phyloP scores from a whole-genome alignment of 2,888 invertebrate genomes.

The Stenchaetothrips biformis region DNA sequence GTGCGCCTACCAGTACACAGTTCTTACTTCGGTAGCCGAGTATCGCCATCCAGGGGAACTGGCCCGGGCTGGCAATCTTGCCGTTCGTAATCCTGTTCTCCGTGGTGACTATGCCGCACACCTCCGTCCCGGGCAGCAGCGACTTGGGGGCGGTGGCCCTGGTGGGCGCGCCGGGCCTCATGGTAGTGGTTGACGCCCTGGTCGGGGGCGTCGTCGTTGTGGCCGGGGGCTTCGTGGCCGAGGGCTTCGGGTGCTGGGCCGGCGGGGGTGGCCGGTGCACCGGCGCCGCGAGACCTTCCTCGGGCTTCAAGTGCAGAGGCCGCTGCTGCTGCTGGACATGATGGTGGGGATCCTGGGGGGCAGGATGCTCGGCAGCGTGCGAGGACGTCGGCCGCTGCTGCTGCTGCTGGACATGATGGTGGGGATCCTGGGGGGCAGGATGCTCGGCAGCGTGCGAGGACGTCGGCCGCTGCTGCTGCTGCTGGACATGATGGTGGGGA shows the following conservation, averaged over 20 bases:
- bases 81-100: constrained; percentile 33
- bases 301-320: not conserved
- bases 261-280: not conserved
- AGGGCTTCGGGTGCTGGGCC: not conserved
- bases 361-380: not conserved
- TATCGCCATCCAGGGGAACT: constrained; percentile 38
- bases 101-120: constrained; percentile 31
- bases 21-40: constrained; percentile 34
- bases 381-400: not conserved
- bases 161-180: not conserved
- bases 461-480: not conserved
- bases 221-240: not conserved
- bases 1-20: too few species aligned
- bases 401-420: not conserved
- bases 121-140: constrained; percentile 24
- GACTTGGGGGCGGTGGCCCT: not conserved
- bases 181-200: not conserved
- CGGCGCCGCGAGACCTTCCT: not conserved
- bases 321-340: not conserved
- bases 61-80: constrained; percentile 33
- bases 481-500: not conserved
- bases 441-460: not conserved
- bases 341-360: not conserved
- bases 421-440: not conserved
- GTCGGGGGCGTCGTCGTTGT: not conserved